A percentile compares a stretch with the other conserved stretches of the same genome.
Conservation (phyloP, 2,113 vertebrate species). For the Pollimyrus isidori region DNA sequence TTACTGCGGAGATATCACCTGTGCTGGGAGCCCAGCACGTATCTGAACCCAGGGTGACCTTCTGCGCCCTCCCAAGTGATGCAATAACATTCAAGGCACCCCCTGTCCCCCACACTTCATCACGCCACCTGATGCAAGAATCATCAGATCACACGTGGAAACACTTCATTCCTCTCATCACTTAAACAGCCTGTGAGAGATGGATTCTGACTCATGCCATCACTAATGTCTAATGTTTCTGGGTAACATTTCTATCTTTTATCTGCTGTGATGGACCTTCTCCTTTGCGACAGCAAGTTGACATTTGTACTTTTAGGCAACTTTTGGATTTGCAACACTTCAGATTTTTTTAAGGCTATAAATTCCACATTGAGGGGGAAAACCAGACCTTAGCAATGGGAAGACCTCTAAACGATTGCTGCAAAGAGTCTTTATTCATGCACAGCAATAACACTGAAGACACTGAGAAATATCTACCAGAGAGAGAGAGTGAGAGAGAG, state of each 20-base stretch:
- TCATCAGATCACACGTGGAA: not conserved
- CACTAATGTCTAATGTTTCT: not conserved
- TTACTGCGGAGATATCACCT: not conserved
- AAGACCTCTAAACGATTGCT: not conserved
- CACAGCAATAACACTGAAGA: not conserved
- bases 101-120: not conserved
- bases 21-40: not conserved
- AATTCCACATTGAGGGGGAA: not conserved
- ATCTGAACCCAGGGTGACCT: not conserved
- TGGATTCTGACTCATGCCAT: not conserved
- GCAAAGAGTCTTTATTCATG: not conserved
- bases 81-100: not conserved
- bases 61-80: not conserved
- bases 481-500: not conserved
- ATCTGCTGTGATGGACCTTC: not conserved
- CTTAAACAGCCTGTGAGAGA: not conserved
- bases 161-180: not conserved
- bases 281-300: not conserved
- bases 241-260: not conserved
- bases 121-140: not conserved
- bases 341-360: not conserved
- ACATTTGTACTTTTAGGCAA: not conserved
- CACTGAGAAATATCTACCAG: not conserved
- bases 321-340: not conserved
- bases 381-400: not conserved